Conservation (phyloP, 37 sponge, comb jelly and placozoan genomes). For the Aphrocallistes beatrix region DNA sequence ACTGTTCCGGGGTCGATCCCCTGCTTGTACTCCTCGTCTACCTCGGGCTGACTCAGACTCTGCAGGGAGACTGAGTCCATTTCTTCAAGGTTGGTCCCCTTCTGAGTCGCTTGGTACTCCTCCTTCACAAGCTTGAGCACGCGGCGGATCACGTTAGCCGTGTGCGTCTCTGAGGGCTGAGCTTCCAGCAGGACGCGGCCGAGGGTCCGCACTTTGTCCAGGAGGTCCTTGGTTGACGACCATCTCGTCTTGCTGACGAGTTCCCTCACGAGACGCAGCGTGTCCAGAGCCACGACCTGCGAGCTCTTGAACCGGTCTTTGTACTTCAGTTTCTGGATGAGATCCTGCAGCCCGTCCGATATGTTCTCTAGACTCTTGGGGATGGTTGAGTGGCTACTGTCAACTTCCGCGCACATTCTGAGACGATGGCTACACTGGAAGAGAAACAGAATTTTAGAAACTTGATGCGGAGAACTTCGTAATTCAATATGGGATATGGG, state of each 20-base stretch:
- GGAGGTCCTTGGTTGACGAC: neutral
- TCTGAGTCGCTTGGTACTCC: neutral
- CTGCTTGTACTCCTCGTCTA: neutral
- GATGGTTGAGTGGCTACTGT: neutral
- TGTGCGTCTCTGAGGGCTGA: neutral
- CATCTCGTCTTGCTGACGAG: neutral
- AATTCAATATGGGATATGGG: too few relatives aligned
- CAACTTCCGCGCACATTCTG: neutral
- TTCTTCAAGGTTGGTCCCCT: neutral
- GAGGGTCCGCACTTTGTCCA: neutral
- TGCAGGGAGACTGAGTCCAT: neutral
- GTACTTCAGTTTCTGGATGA: slow-evolving; percentile 7
- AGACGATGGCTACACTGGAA: neutral
- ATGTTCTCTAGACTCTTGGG: neutral
- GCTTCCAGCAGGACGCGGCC: slow-evolving; percentile 3
- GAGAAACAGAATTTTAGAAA: neutral
- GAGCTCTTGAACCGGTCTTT: slow-evolving; percentile 6
- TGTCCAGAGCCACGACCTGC: slow-evolving; percentile 2
- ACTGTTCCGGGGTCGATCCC: neutral
- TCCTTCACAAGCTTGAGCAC: neutral
- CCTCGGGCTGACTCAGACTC: neutral
- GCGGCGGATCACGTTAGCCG: neutral
- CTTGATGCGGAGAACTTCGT: neutral
- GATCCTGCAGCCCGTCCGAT: neutral
- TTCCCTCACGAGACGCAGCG: neutral